Percentiles rank a stretch among this genome's conserved stretches.
Evolutionary conservation across 2,888 invertebrate genomes (phyloP).

Genomic region (Phymatocera aterrima): DNA sequence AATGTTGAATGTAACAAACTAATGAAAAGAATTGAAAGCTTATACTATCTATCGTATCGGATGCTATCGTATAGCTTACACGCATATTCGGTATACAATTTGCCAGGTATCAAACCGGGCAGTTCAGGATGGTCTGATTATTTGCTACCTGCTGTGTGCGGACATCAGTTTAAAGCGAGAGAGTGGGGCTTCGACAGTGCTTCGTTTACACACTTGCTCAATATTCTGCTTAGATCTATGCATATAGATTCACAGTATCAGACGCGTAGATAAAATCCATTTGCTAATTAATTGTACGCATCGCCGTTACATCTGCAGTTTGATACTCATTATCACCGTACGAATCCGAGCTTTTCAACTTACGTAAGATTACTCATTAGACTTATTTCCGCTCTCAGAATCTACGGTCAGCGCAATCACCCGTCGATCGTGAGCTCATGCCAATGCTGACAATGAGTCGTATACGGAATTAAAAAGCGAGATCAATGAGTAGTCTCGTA

Average conservation of each 20-base stretch:
- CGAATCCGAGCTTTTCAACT: not conserved
- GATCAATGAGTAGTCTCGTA: not conserved
- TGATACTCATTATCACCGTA: not conserved
- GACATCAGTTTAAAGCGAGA: too few species aligned
- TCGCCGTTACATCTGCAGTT: not conserved
- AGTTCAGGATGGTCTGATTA: too few species aligned
- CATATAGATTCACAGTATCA: not conserved
- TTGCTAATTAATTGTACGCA: not conserved
- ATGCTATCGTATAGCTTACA: too few species aligned
- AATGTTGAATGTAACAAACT: not conserved
- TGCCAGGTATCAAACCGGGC: too few species aligned
- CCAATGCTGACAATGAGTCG: not conserved
- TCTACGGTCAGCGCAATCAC: not conserved
- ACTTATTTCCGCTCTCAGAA: not conserved
- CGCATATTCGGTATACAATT: too few species aligned
- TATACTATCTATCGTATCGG: not conserved
- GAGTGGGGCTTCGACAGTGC: too few species aligned
- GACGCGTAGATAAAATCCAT: not conserved
- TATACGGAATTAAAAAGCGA: slow-evolving; percentile 21
- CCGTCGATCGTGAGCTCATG: slow-evolving; percentile 12
- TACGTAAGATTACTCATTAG: too few species aligned
- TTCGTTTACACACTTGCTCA: too few species aligned
- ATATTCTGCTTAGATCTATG: too few species aligned
- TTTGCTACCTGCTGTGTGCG: too few species aligned
- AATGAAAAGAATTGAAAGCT: not conserved